Evolutionary conservation across 2,113 vertebrate genomes (phyloP).

Genomic region (Cryptotis parvus): DNA sequence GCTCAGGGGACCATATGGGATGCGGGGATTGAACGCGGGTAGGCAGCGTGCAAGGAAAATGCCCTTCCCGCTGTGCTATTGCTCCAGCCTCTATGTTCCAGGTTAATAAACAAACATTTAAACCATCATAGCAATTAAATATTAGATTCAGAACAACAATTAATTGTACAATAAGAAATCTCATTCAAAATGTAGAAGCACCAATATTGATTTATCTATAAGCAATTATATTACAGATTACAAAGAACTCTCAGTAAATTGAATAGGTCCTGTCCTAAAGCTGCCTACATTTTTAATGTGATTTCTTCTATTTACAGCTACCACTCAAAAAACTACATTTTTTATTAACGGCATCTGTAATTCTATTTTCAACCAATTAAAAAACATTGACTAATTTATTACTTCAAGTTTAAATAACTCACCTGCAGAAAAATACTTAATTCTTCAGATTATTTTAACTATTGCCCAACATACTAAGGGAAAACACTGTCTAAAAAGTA

Average conservation of each 20-base stretch:
- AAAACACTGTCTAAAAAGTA: not conserved
- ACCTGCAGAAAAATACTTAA: not conserved
- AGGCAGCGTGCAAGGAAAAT: too few relatives aligned
- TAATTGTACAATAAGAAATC: conserved; percentile 29
- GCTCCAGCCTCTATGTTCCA: too few relatives aligned
- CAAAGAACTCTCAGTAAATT: not conserved
- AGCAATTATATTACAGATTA: conserved; percentile 6
- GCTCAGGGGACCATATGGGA: too few relatives aligned
- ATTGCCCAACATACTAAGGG: not conserved
- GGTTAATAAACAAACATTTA: not conserved
- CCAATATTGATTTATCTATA: not conserved
- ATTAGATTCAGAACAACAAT: conserved; percentile 38
- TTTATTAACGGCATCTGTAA: conserved; percentile 10
- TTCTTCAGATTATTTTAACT: not conserved
- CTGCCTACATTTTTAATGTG: not conserved
- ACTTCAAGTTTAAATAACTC: not conserved
- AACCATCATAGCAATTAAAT: conserved; percentile 17
- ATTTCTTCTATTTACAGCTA: conserved; percentile 43
- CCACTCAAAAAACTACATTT: conserved; percentile 34
- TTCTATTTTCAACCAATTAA: conserved; percentile 45
- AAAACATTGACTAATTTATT: conserved; percentile 26
- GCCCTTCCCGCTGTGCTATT: too few relatives aligned
- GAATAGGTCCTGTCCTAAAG: conserved; percentile 51
- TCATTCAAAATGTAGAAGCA: not conserved
- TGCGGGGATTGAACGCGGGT: too few relatives aligned